Base-by-base conservation (phyloP, 2,888 invertebrate species). In the Caradrina clavipalpis region DNA sequence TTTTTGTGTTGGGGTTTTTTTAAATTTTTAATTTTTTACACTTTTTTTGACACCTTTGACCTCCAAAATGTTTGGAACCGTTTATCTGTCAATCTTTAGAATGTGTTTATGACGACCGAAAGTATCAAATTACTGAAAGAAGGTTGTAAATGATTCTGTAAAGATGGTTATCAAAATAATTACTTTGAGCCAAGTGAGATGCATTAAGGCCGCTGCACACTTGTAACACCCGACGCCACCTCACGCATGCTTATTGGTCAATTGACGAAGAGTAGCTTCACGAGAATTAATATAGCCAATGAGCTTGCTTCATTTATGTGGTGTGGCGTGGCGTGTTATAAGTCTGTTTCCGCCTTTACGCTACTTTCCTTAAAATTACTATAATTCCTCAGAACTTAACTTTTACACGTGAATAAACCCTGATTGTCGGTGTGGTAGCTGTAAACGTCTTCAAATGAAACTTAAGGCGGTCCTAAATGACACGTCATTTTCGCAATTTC, bases 1-100 rank as follows among this genome's bases (percentile, higher is more conserved):
- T n/a, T n/a, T n/a, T n/a, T n/a, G n/a, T n/a, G n/a, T n/a, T n/a
- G n/a, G n/a, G n/a, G n/a, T n/a, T n/a, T n/a, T n/a, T n/a, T n/a
- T n/a, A n/a, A n/a, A n/a, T n/a, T n/a, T n/a, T n/a, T n/a, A n/a
- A n/a, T n/a, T n/a, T n/a, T n/a, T 78, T 39, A 26, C 21, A 53
- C 62, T 70, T 45, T 47, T 49, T 56, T 51, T 66, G 39, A 63
- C 69, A 82, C 72, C 35, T 49, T 72, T 88, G 87, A 89, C 87
- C 87, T 85, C 82, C 69, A 77, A 83, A 82, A 60, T 80, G 76
- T 83, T 83, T 69, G 82, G 82, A 83, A 78, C 78, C 87, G 89
- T 92, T 90, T 88, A 87, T 93, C 90, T 88, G 89, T 85, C 73
- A 80, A 83, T 76, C 83, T 85, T 80, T 39, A 77, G 83, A 84